A percentile compares a stretch with the other conserved stretches of the same genome.
These are phyloP conservation scores for Cosmia trapezina DNA, from an alignment of 2,888 invertebrate genomes.

Conservation along the genomic window DNA sequence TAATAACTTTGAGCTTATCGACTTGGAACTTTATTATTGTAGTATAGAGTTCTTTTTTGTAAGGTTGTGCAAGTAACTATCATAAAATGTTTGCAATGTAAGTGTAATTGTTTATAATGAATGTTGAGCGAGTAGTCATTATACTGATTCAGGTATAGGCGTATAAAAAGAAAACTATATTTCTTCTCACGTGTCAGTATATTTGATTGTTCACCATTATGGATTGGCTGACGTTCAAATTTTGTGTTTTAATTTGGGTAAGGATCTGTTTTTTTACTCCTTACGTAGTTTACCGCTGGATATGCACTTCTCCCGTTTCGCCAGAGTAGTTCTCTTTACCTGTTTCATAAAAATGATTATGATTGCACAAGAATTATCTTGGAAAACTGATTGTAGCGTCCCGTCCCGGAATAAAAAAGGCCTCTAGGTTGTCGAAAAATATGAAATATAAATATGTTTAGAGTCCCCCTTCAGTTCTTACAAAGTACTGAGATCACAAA, in stretches of 20 bases:
- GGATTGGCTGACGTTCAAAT: slow-evolving; percentile 43
- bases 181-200: slow-evolving; percentile 33
- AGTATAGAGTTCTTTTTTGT: slow-evolving; percentile 6
- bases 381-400: no score
- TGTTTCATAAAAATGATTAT: neutral
- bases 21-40: slow-evolving; percentile 10
- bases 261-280: slow-evolving; percentile 28
- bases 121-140: slow-evolving; percentile 44
- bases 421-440: neutral
- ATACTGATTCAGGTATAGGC: slow-evolving; percentile 26
- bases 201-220: slow-evolving; percentile 37
- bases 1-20: neutral
- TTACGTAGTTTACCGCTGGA: neutral
- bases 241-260: slow-evolving; percentile 51
- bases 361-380: neutral
- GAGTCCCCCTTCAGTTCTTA: neutral
- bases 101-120: slow-evolving; percentile 55
- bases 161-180: slow-evolving; percentile 57
- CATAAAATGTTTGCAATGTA: slow-evolving; percentile 37
- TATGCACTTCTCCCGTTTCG: neutral
- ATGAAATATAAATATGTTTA: no score
- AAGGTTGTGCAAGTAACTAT: neutral
- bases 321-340: no score
- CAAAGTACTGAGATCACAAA: no score
- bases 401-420: no score